Base-by-base conservation (phyloP, 2,888 invertebrate species). In the Apoderus coryli region DNA sequence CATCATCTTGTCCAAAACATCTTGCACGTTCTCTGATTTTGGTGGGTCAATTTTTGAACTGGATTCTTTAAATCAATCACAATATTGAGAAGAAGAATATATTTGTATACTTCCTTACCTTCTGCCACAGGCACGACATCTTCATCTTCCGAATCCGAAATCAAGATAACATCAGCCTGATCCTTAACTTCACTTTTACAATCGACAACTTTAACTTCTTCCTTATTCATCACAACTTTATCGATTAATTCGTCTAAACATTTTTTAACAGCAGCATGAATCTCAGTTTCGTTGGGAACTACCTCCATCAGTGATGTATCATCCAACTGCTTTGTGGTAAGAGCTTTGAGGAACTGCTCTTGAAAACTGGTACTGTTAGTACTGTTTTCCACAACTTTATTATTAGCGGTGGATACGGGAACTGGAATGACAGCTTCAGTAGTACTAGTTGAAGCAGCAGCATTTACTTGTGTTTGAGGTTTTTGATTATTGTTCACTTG, bases 1-100 rank as follows among this genome's bases (percentile, higher is more conserved):
- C 61, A 64, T 61, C 39, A 64, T 51, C 25, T 54, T 56, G 37
- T 64, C 63, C 48, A 65, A 56, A 31, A 40, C 32, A 29, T 38
- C 29, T 27, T 44, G 44, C 10, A 40, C 42, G 29, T 41, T 38
- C 26, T 40, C 34, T 13, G 16, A 9, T 24, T 24, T 24, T 24
- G 25, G n/a, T 6, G 10, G 19, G 6, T 16, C 19, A 6, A 16
- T 9, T 16, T 16, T 9, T 9, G 19, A 6, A 7, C 6, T 16
- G 6, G 19, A 16, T 16, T 16, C 19, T 16, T 16, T 9, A 7
- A 16, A 6, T 16, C 6, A 16, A 16, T n/a, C n/a, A n/a, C n/a
- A n/a, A n/a, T n/a, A n/a, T n/a, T n/a, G n/a, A n/a, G n/a, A n/a
- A n/a, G n/a, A n/a, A n/a, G n/a, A n/a, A n/a, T n/a, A n/a, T n/a